phyloP scores from a whole-genome alignment of 2,797 vertebrate genomes.

The Synanceia verrucosa region DNA sequence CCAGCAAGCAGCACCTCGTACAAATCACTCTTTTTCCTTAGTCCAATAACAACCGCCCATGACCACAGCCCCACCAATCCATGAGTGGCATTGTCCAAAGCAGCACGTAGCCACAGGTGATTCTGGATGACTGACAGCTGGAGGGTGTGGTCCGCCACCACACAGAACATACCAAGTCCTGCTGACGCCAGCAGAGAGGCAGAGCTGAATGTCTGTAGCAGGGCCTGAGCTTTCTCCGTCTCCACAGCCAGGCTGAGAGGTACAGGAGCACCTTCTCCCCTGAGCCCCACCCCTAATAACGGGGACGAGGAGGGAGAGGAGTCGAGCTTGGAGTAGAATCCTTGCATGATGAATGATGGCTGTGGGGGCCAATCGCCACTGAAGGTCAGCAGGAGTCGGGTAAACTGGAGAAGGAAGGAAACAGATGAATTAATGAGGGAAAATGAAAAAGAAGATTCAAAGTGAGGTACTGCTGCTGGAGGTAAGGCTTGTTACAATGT shows the following conservation, averaged over 20 bases:
- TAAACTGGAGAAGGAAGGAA: conserved; percentile 32
- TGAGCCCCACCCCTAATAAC: conserved; percentile 48
- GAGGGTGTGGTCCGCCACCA: conserved; percentile 87
- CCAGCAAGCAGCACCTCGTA: conserved; percentile 92
- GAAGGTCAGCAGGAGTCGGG: conserved; percentile 59
- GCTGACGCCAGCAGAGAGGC: conserved; percentile 90
- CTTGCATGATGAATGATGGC: conserved; percentile 75
- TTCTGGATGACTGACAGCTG: conserved; percentile 88
- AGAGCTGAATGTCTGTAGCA: conserved; percentile 92
- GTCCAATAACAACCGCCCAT: conserved; percentile 92
- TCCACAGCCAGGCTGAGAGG: conserved; percentile 89
- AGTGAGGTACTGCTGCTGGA: no score
- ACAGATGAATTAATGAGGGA: not conserved
- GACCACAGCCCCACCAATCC: conserved; percentile 93
- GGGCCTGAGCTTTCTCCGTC: conserved; percentile 89
- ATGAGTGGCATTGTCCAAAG: conserved; percentile 90
- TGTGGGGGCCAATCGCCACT: conserved; percentile 36
- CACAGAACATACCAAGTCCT: conserved; percentile 90
- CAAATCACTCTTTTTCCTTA: conserved; percentile 92
- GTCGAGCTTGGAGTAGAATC: conserved; percentile 82
- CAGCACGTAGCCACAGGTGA: conserved; percentile 89
- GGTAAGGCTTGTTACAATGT: no score
- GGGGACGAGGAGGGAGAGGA: conserved; percentile 68
- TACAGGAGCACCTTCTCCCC: conserved; percentile 55
- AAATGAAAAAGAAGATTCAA: not conserved